Evolutionary conservation across 1,140 invertebrate genomes (phyloP), one percentile per base, ranked within the genome.

Genomic region (Euwallacea similis): DNA sequence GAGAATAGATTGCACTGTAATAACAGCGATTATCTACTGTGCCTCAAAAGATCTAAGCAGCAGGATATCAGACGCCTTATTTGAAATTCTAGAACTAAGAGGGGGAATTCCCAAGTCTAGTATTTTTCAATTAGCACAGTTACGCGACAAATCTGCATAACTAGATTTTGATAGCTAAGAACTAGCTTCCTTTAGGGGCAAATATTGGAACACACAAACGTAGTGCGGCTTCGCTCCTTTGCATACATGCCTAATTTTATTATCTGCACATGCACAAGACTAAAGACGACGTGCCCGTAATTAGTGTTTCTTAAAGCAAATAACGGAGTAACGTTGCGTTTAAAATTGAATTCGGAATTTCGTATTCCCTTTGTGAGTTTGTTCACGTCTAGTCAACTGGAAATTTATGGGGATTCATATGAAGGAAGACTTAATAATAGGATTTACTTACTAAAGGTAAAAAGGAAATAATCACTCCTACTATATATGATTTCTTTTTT

Each of bases 271-370:
- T 50, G 62, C 62, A 64, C 44, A 21, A 7, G 59, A 43, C 21
- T 61, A 43, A 50, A 64, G 46, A 64, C 46, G 62, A 64, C 43
- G 33, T 33, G 16, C 21, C 21, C 43, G 47, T 54, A 65, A 65
- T 65, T 65, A 65, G 63, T 33, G 47, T 55, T 54, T 54, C 46
- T 65, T 65, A 54, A 53, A 55, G 47, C 63, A 54, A 65, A 65
- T 54, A 65, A 65, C 63, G 21, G 63, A 65, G 47, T 15, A 55
- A 65, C 63, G 54, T 44, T 54, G 47, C 54, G 63, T 55, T 65
- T 65, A 65, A 65, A 65, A 65, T 65, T 65, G 42, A 65, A 65
- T 65, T 65, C 42, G n/a, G 63, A 65, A 54, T 65, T 54, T 33
- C 63, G 21, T 16, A 65, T 65, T 65, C 63, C 47, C 63, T 65